phyloP scores from a whole-genome alignment of 2,113 vertebrate genomes.

The Gopherus evgoodei region DNA sequence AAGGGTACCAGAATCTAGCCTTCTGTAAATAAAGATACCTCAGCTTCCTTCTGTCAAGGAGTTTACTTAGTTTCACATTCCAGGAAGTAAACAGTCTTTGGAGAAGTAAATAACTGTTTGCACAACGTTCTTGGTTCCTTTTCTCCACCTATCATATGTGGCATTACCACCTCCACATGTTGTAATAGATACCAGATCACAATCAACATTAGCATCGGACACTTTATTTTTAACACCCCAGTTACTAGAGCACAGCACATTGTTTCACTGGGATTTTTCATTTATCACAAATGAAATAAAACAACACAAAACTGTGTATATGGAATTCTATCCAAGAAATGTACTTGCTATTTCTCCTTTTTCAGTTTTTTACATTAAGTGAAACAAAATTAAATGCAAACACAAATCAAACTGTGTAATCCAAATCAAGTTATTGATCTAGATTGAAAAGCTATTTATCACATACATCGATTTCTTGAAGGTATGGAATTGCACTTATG shows the following conservation, averaged over 20 bases:
- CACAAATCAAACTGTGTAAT: not conserved
- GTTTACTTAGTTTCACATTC: not conserved
- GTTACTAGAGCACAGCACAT: not conserved
- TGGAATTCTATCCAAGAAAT: not conserved
- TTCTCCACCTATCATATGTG: not conserved
- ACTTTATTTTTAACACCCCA: not conserved
- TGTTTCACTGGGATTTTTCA: not conserved
- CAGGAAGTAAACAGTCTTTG: slow-evolving; percentile 1
- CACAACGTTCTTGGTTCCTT: not conserved
- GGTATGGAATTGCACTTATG: not conserved
- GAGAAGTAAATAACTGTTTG: not conserved
- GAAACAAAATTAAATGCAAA: not conserved
- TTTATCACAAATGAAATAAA: not conserved
- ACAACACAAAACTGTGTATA: not conserved
- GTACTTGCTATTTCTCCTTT: not conserved
- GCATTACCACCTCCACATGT: not conserved
- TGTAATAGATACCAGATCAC: not conserved
- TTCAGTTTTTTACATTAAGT: not conserved
- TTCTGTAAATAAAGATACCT: slow-evolving; percentile 25
- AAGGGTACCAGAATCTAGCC: slow-evolving; percentile 30
- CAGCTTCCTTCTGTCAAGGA: not conserved
- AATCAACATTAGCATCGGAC: not conserved
- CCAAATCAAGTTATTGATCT: not conserved
- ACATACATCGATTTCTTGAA: slow-evolving; percentile 1
- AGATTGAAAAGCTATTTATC: not conserved